Percentiles rank a stretch among this genome's conserved stretches.
phyloP scores from a whole-genome alignment of 2,113 vertebrate species.

The Ictalurus furcatus region DNA sequence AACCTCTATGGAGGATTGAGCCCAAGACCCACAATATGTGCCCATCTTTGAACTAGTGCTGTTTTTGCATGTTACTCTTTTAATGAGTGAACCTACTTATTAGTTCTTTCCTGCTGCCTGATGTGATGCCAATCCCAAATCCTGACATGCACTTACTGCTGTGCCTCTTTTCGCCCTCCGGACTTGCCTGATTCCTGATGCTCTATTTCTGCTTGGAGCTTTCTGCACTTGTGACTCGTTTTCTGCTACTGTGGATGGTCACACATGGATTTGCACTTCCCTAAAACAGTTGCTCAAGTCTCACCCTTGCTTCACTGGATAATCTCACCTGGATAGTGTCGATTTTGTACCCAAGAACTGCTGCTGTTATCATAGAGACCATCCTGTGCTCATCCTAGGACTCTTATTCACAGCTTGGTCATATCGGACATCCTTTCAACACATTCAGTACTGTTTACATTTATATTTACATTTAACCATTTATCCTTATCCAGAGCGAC shows the following conservation, averaged over 20 bases:
- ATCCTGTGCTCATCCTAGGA: neutral
- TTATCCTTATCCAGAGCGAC: neutral
- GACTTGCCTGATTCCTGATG: neutral
- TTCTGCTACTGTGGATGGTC: neutral
- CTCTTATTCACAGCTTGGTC: neutral
- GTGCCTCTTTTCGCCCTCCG: neutral
- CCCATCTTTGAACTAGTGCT: neutral
- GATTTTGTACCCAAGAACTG: neutral
- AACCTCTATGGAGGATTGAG: neutral
- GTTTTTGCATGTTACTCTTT: neutral
- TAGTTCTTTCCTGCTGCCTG: neutral
- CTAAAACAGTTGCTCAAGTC: neutral
- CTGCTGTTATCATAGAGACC: neutral
- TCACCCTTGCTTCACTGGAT: neutral
- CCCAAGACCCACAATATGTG: neutral
- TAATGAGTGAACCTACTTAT: neutral
- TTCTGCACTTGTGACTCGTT: neutral
- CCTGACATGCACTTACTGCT: neutral
- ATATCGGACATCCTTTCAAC: too few species aligned
- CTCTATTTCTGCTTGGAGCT: slow-evolving; percentile 4
- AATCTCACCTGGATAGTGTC: neutral
- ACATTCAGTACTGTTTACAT: neutral
- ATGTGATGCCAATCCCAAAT: neutral
- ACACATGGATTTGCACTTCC: neutral
- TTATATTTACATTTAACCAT: neutral